A percentile compares a stretch with the other conserved stretches of the same genome.
Evolutionary conservation across 2,888 invertebrate species (phyloP).

Genomic region (Steromphala cineraria): DNA sequence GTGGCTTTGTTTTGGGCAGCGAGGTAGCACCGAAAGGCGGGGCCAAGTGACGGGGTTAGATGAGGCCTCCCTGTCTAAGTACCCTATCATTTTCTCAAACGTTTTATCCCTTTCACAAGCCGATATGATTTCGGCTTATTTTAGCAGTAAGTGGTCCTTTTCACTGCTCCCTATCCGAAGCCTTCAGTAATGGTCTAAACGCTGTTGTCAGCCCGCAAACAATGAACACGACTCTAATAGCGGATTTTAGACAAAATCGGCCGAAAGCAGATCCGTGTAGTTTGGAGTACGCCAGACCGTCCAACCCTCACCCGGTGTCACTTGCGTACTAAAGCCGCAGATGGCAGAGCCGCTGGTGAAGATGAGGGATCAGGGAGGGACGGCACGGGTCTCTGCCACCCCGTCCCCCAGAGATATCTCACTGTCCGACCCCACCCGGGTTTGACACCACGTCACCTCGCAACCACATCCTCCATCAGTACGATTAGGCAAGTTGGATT

Average conservation of each 20-base stretch:
- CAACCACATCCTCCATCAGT: neutral
- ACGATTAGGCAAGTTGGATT: neutral
- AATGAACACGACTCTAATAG: neutral
- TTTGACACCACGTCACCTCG: neutral
- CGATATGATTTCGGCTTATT: conserved; percentile 3
- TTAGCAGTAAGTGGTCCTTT: conserved; percentile 8
- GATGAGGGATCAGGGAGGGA: neutral
- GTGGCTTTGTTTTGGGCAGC: neutral
- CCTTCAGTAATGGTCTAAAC: neutral
- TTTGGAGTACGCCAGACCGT: neutral
- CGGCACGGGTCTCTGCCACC: neutral
- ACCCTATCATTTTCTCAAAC: conserved; percentile 10
- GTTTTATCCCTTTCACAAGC: conserved; percentile 5
- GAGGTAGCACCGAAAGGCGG: neutral
- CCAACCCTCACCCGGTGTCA: neutral
- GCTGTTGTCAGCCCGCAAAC: neutral
- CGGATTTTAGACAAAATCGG: conserved; percentile 2
- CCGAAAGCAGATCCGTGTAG: conserved; percentile 1
- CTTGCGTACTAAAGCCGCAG: neutral
- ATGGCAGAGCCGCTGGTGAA: neutral
- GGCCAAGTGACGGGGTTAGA: neutral
- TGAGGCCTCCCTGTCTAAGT: conserved; percentile 5
- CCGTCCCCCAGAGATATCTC: neutral
- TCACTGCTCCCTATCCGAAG: neutral
- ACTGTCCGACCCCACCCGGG: neutral